Base-by-base conservation (phyloP, 2,888 invertebrate species). In the Scotopteryx bipunctaria region DNA sequence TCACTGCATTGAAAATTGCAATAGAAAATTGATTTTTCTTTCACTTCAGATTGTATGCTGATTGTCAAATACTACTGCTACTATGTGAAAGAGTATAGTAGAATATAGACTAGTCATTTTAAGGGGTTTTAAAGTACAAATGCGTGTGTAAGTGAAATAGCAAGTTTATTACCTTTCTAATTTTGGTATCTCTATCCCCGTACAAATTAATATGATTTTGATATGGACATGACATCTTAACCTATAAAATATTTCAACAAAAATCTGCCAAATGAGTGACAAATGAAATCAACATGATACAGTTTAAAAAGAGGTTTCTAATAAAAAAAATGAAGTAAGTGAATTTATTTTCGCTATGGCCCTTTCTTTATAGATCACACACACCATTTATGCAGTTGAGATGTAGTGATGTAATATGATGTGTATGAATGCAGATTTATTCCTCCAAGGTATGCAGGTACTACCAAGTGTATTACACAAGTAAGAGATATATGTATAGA, bases 201-300 rank as follows among this genome's bases (percentile, higher is more conserved):
- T 67, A 56, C 52, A 79, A 72, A 63, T 78, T 81, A 52, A 81
- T 81, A 73, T 91, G 80, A 75, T 88, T 85, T 78, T 90, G 86
- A 86, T 81, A 87, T 64, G 89, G 87, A 78, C 91, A 89, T 84
- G 85, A 78, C 89, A 89, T 89, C 71, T 80, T 86, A 83, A 84
- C 74, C 78, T 81, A 79, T 32, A 64, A 59, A 61, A 55, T 50
- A 46, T 29, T 32, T 14, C n/a, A 42, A 40, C 49, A 54, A 59
- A 62, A 59, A 57, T 49, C 47, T 55, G 41, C 42, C 57, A 37
- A 42, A 38, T 61, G 55, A 55, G 9, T 54, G 55, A 57, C 52
- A 19, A 46, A 44, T 55, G 21, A 46, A 31, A 35, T 14, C 1
- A 6, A 21, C 2, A 29, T 29, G 1, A 21, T 31, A 4, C 1